Conservation (phyloP, 2,113 vertebrate species). For the Acinonyx jubatus region DNA sequence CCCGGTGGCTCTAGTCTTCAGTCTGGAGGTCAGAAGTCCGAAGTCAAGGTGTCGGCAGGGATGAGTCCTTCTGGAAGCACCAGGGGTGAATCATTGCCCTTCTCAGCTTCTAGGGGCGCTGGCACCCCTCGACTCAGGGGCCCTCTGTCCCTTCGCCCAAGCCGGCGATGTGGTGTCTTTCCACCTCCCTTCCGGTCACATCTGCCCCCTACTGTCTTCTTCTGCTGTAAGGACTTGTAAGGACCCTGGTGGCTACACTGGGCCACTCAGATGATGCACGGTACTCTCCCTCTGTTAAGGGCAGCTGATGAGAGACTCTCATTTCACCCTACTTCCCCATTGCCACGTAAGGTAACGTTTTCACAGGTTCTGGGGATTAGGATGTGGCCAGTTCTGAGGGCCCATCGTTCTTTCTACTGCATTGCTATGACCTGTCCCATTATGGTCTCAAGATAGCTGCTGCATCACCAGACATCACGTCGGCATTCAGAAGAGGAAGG, state of each 20-base stretch:
- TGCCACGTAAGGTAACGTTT: not conserved
- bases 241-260: not conserved
- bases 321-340: not conserved
- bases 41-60: not conserved
- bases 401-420: not conserved
- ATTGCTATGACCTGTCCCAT: not conserved
- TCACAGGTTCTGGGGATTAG: not conserved
- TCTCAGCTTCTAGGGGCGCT: not conserved
- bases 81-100: not conserved
- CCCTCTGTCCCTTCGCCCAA: not conserved
- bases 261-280: not conserved
- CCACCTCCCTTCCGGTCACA: not conserved
- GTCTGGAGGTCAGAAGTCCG: not conserved
- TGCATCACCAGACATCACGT: not conserved
- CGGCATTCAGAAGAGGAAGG: not conserved
- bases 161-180: not conserved
- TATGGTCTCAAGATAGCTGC: not conserved
- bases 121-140: not conserved
- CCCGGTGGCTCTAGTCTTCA: not conserved
- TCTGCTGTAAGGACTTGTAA: not conserved
- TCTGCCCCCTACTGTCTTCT: not conserved
- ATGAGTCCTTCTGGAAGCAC: not conserved
- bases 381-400: not conserved
- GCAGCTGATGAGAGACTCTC: not conserved
- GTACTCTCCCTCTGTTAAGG: not conserved